A percentile compares a stretch with the other conserved stretches of the same genome.
Evolutionary conservation across 2,888 invertebrate species (phyloP).

Genomic region (Disparrhopalites patrizii): DNA sequence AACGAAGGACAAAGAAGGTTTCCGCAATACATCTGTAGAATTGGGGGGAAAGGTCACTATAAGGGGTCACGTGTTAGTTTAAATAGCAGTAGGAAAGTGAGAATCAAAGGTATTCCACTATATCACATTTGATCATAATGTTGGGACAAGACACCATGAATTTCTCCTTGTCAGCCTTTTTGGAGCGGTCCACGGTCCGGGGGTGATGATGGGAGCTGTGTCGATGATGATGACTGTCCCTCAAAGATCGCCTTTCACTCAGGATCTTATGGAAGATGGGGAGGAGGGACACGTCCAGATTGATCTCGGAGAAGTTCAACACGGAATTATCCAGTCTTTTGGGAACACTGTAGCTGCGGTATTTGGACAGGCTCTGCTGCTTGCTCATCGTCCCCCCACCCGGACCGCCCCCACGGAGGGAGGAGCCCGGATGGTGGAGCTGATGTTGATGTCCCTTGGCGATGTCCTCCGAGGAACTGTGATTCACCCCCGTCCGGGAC

Average conservation of each 20-base stretch:
- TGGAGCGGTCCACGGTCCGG: conserved; percentile 16
- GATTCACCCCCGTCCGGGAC: conserved; percentile 6
- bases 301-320: conserved; percentile 43
- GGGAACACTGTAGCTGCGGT: conserved; percentile 61
- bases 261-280: conserved; percentile 78
- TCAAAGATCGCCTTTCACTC: conserved; percentile 33
- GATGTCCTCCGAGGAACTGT: conserved; percentile 28
- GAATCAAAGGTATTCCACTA: conserved; percentile 80
- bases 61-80: too few relatives aligned
- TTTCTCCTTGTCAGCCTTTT: conserved; percentile 31
- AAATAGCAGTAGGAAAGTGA: too few relatives aligned
- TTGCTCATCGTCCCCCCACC: conserved; percentile 51
- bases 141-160: conserved; percentile 82
- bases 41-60: too few relatives aligned
- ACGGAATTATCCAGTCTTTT: conserved; percentile 61
- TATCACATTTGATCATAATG: conserved; percentile 92
- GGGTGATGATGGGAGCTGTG: conserved; percentile 12
- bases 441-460: conserved; percentile 13
- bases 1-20: too few relatives aligned
- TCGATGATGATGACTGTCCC: conserved; percentile 22
- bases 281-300: conserved; percentile 74
- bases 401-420: conserved; percentile 45
- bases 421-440: conserved; percentile 55
- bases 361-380: conserved; percentile 46
- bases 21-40: too few relatives aligned